Conservation (phyloP, 1,140 invertebrate genomes). For the Drosophila azteca region DNA sequence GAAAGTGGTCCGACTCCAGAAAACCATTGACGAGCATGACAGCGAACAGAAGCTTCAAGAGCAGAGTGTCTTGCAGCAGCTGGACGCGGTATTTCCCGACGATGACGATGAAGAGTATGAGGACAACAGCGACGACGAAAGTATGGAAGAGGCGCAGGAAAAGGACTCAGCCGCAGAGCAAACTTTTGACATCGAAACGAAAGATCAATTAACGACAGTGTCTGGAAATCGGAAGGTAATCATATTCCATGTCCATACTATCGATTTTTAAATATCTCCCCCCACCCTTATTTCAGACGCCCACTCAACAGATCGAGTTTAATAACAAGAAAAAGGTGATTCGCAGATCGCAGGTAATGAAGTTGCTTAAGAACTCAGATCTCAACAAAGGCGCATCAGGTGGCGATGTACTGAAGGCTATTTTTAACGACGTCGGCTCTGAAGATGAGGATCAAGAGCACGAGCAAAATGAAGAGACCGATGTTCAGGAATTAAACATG, state of each 20-base stretch:
- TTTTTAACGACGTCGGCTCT: slow-evolving; percentile 66
- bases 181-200: neutral
- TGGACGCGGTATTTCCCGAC: slow-evolving; percentile 55
- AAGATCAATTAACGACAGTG: slow-evolving; percentile 7
- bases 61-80: slow-evolving; percentile 65
- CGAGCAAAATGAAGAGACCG: neutral
- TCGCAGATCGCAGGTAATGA: slow-evolving; percentile 68
- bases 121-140: slow-evolving; percentile 21
- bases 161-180: slow-evolving; percentile 15
- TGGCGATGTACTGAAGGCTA: slow-evolving; percentile 74
- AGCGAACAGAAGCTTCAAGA: slow-evolving; percentile 64
- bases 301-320: slow-evolving; percentile 32
- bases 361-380: slow-evolving; percentile 79
- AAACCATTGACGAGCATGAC: slow-evolving; percentile 44
- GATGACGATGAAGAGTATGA: slow-evolving; percentile 46
- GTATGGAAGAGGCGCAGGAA: slow-evolving; percentile 10
- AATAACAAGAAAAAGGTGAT: slow-evolving; percentile 56
- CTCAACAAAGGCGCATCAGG: slow-evolving; percentile 69
- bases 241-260: neutral
- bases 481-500: neutral
- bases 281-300: slow-evolving; percentile 27
- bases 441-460: slow-evolving; percentile 49
- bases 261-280: neutral
- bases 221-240: slow-evolving; percentile 39
- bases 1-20: slow-evolving; percentile 49